Base-by-base conservation (phyloP, 2,888 invertebrate genomes). In the Dicyrtomina minuta region DNA sequence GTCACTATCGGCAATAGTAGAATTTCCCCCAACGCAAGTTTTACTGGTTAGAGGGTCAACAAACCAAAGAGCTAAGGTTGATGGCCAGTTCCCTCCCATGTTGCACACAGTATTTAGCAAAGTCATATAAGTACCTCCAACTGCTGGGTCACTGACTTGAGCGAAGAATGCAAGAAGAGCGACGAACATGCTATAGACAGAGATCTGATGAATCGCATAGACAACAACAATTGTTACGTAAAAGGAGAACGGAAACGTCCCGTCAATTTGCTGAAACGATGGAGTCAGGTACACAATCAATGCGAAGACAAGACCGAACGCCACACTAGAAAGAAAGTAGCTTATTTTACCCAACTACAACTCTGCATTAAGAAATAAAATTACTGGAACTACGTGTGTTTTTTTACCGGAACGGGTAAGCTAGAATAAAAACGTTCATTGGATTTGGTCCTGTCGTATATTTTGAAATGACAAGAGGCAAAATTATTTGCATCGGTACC, bases 71-170 rank as follows among this genome's bases (percentile, higher is more conserved):
- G 94, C 90, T 3, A 95, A 84, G 0, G 96, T 96, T 70, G 90
- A 88, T 0, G 98, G 97, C 98, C 97, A 98, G 81, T 96, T 97
- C 6, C 94, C 94, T n/a, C 99, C 99, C 70, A 99, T 86, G 85
- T 99, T 99, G 59, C 90, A 88, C 24, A 98, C 85, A 0, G 99
- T 99, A 82, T 99, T 99, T 17, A 99, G 85, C 62, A 99, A 85
- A 0, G 99, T 99, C 99, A 99, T 99, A 82, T 99, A 99, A 0
- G 99, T 99, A 5, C 99, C 97, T 1, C 99, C 99, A 0, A 98
- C 94, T 0, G 90, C 86, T 0, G 97, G 96, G 82, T 99, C 99
- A 72, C 96, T 96, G 61, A 99, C 89, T 83, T 93, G 91, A 0
- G 98, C 98, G 83, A 94, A 95, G 84, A 99, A 99, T 12, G 96